Percentiles rank a stretch among this genome's conserved stretches.
Conservation (phyloP, 1,140 invertebrate species). For the Drosophila paulistorum region DNA sequence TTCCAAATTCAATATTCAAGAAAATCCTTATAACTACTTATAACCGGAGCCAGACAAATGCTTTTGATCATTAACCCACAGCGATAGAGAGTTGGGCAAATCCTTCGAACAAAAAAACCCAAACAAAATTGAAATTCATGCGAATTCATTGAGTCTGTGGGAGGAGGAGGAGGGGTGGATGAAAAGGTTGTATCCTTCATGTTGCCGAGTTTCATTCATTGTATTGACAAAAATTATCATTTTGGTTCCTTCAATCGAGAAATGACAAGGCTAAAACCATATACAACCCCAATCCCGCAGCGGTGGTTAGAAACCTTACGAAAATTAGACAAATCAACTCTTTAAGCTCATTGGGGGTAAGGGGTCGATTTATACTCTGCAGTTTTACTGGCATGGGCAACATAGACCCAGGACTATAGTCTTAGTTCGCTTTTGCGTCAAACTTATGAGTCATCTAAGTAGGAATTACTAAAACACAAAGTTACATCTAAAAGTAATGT, state of each 20-base stretch:
- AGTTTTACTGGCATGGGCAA: too few species aligned
- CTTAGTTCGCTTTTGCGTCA: too few species aligned
- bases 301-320: constrained; percentile 1
- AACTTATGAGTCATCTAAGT: too few species aligned
- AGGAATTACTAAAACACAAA: too few species aligned
- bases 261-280: constrained; percentile 78
- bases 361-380: too few species aligned
- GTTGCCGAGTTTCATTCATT: constrained; percentile 25
- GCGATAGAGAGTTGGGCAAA: constrained; percentile 40
- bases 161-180: constrained; percentile 24
- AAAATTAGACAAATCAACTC: constrained; percentile 7
- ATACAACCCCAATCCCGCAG: constrained; percentile 18
- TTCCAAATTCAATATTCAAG: constrained; percentile 33
- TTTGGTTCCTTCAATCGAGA: constrained; percentile 77
- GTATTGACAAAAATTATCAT: constrained; percentile 76
- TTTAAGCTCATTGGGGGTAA: neutral
- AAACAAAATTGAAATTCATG: constrained; percentile 73
- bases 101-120: constrained; percentile 30
- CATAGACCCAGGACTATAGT: too few species aligned
- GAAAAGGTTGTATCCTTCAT: constrained; percentile 30
- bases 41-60: constrained; percentile 40
- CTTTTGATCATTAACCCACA: constrained; percentile 71
- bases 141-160: constrained; percentile 55
- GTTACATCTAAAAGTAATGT: too few species aligned
- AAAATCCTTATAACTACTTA: constrained; percentile 49